Percentiles rank a stretch among this genome's conserved stretches.
phyloP scores from a whole-genome alignment of 1,140 invertebrate species.

The Dendroctonus valens region DNA sequence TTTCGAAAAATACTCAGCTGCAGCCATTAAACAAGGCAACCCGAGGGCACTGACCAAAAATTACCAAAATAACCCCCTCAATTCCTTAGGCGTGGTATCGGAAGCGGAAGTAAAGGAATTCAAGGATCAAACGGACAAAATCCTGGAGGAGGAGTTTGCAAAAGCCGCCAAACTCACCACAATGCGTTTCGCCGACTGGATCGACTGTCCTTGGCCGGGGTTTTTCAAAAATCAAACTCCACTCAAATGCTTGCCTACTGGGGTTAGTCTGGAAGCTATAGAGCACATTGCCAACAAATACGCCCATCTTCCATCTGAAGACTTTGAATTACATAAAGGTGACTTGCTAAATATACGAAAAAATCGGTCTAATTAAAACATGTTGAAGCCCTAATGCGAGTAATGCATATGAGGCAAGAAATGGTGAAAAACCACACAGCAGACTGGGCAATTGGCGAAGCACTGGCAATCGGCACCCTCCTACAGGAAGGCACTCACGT shows the following conservation, averaged over 20 bases:
- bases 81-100: constrained; percentile 15
- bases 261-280: constrained; percentile 64
- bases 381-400: constrained; percentile 57
- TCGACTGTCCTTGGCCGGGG: constrained; percentile 82
- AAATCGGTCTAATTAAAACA: neutral
- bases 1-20: constrained; percentile 98
- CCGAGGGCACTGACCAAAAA: constrained; percentile 67
- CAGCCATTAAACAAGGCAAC: constrained; percentile 93
- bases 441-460: constrained; percentile 87
- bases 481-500: constrained; percentile 62
- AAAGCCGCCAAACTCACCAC: constrained; percentile 62
- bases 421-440: constrained; percentile 64
- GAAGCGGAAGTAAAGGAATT: constrained; percentile 31
- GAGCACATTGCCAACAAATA: constrained; percentile 67
- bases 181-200: constrained; percentile 69
- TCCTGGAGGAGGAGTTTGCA: constrained; percentile 74
- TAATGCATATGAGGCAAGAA: constrained; percentile 63
- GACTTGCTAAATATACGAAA: neutral
- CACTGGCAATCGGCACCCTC: constrained; percentile 77
- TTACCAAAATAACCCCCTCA: neutral
- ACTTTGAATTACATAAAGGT: constrained; percentile 36
- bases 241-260: constrained; percentile 53
- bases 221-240: constrained; percentile 64
- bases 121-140: constrained; percentile 56
- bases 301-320: constrained; percentile 61